A percentile compares a stretch with the other conserved stretches of the same genome.
Conservation (phyloP, 2,113 vertebrate genomes). For the Emydocephalus ijimae region DNA sequence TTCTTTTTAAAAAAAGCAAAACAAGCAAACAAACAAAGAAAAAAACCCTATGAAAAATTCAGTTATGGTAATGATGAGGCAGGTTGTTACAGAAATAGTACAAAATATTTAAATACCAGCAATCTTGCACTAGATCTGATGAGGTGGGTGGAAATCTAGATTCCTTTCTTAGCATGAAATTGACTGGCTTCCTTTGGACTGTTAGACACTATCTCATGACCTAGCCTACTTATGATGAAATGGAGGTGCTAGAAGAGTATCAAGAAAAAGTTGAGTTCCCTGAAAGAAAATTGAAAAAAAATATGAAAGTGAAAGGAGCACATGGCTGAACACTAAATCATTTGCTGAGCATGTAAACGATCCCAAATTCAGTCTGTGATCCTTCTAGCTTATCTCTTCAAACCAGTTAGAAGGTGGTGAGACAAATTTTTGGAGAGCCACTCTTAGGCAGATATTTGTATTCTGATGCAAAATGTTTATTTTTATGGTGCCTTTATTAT, state of each 20-base stretch:
- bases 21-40: background rate
- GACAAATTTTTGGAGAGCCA: background rate
- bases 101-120: background rate
- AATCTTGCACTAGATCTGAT: background rate
- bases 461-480: background rate
- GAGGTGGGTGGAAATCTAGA: background rate
- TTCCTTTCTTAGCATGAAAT: background rate
- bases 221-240: background rate
- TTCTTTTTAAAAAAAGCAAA: background rate
- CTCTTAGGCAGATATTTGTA: background rate
- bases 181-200: background rate
- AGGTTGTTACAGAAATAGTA: background rate
- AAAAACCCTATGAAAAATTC: background rate
- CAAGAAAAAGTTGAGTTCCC: background rate
- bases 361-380: background rate
- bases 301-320: background rate
- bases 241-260: background rate
- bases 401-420: background rate
- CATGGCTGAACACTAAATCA: background rate
- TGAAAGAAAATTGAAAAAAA: background rate
- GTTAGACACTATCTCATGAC: background rate
- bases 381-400: background rate
- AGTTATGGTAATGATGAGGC: background rate
- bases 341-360: background rate
- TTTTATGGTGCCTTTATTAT: background rate